Evolutionary conservation across 2,797 vertebrate genomes (phyloP), one percentile per base, ranked within the genome.

Genomic region (Ceryle rudis): DNA sequence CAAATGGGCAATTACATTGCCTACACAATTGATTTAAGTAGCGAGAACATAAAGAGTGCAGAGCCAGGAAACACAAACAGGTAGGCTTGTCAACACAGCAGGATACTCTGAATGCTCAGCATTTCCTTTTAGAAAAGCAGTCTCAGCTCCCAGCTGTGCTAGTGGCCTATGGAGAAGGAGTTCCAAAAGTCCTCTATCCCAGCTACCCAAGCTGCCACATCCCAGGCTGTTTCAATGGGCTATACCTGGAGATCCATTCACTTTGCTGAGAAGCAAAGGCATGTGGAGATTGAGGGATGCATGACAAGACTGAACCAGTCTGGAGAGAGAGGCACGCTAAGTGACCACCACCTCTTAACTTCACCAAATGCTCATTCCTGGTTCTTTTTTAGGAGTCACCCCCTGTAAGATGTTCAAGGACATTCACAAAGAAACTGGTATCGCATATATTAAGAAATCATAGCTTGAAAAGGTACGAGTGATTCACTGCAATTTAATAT

Each of bases 41-140:
- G 23, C 35, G 35, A 77, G 61, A 77, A 77, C 22, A 47, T 6
- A 25, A 35, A 66, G 58, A 80, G 23, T 3, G 42, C 60, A 70
- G 35, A 83, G 47, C 16, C 62, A 86, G 70, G 66, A 86, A 93
- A 96, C 58, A 93, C 77, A 70, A 73, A 79, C 60, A 90, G 66
- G 66, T 72, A 78, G 23, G 46, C 25, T 66, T 84, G 83, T 89
- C 77, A 84, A 41, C 14, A 3, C 54, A 81, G 74, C 47, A 37
- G 0, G 1, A 62, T 31, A 49, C 15, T 44, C 51, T 58, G 67
- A 95, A 89, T 10, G 31, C 35, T 93, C 66, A 92, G 81, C 70
- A 70, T 41, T 58, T 92, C 42, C 51, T 72, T 72, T 19, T 22
- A 9, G 7, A 39, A 77, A 62, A 52, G 55, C 5, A 81, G 77